These are phyloP conservation scores for Eupithecia tripunctaria DNA, from an alignment of 2,888 invertebrate genomes.

Conservation along the genomic window DNA sequence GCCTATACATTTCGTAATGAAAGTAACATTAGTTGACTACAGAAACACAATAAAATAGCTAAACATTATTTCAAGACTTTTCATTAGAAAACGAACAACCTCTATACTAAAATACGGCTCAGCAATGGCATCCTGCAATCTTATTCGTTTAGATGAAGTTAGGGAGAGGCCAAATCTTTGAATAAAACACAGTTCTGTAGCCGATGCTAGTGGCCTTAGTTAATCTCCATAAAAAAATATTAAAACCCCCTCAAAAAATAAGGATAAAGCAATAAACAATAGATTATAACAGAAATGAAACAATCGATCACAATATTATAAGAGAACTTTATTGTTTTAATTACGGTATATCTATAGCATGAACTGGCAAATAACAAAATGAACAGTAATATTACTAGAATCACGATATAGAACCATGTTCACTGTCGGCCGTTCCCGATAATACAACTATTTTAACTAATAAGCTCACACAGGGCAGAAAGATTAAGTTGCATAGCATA, in stretches of 20 bases:
- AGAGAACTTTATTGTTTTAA: conserved; percentile 84
- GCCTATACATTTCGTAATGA: neutral
- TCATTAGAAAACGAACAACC: neutral
- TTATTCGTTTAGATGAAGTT: neutral
- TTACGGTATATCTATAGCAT: conserved; percentile 84
- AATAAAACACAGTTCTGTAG: too few species aligned
- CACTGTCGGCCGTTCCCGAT: conserved; percentile 70
- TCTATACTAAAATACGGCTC: neutral
- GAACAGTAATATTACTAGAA: conserved; percentile 75
- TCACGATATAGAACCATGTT: conserved; percentile 79
- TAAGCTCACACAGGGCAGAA: conserved; percentile 27
- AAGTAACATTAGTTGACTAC: neutral
- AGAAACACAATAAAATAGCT: neutral
- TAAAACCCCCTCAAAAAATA: too few species aligned
- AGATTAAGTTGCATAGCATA: conserved; percentile 6
- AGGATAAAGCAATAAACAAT: neutral
- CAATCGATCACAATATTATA: conserved; percentile 77
- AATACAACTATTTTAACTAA: conserved; percentile 62
- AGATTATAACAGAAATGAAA: conserved; percentile 44
- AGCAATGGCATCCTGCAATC: neutral
- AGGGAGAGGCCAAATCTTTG: too few species aligned
- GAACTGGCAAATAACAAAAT: conserved; percentile 83
- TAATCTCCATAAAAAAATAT: too few species aligned
- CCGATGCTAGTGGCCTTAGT: too few species aligned
- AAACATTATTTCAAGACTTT: neutral